Percentiles rank a stretch among this genome's conserved stretches.
These are phyloP conservation scores for Acronicta psi DNA, from an alignment of 2,888 invertebrate species.

Conservation along the genomic window DNA sequence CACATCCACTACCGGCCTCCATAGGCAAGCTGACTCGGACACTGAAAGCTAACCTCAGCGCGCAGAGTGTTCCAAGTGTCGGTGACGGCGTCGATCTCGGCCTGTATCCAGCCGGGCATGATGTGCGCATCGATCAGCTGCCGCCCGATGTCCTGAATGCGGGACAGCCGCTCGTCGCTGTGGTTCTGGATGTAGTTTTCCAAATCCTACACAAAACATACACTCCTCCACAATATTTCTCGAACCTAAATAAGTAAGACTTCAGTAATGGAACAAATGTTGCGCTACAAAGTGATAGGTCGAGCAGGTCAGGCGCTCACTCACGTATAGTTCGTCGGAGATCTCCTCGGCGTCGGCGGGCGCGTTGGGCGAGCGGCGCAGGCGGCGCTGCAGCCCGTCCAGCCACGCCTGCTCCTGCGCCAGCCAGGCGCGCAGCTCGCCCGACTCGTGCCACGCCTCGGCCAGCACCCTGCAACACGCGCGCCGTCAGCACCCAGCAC, in stretches of 20 bases:
- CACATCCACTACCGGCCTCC: too few relatives aligned
- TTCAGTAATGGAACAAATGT: too few relatives aligned
- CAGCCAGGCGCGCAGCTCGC: conserved; percentile 93
- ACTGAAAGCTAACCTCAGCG: conserved; percentile 87
- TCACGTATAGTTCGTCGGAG: conserved; percentile 94
- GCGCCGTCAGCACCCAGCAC: conserved; percentile 39
- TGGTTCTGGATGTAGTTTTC: conserved; percentile 94
- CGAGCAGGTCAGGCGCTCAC: neutral
- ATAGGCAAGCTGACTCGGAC: too few relatives aligned
- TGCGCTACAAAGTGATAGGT: too few relatives aligned
- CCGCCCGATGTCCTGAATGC: conserved; percentile 93
- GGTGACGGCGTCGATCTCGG: conserved; percentile 91
- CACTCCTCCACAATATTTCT: too few relatives aligned
- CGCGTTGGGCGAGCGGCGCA: conserved; percentile 91
- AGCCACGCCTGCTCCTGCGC: conserved; percentile 94
- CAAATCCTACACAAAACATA: conserved; percentile 90
- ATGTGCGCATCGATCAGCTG: conserved; percentile 93
- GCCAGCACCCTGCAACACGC: conserved; percentile 85
- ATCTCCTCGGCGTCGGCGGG: conserved; percentile 97
- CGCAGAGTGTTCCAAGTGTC: conserved; percentile 91
- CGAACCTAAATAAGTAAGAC: too few relatives aligned
- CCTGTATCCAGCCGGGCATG: conserved; percentile 91
- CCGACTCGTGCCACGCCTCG: conserved; percentile 93
- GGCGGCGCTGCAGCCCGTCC: conserved; percentile 93
- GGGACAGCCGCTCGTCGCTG: conserved; percentile 91